A percentile compares a stretch with the other conserved stretches of the same genome.
Conservation (phyloP, 2,797 vertebrate species). For the Pseudomugil gertrudae region DNA sequence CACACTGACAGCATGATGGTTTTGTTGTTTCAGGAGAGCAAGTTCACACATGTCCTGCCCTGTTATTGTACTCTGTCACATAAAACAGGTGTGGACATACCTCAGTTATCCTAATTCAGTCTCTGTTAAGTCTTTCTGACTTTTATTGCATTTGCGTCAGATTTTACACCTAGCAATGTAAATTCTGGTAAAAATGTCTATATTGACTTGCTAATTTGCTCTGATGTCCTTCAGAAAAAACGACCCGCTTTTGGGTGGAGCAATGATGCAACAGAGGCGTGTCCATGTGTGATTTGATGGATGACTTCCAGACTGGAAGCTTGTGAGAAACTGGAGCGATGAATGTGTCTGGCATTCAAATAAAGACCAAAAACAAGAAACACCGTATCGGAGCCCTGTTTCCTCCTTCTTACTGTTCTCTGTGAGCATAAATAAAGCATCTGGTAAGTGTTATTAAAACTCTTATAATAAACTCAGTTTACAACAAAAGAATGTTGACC, state of each 20-base stretch:
- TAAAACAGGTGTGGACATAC: not conserved
- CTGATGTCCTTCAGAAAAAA: not conserved
- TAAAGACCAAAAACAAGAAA: not conserved
- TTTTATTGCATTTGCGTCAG: not conserved
- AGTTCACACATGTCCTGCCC: constrained; percentile 30
- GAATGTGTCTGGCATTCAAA: not conserved
- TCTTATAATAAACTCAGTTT: not conserved
- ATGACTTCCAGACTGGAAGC: constrained; percentile 7
- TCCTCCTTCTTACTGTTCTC: not conserved
- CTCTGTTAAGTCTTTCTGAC: not conserved
- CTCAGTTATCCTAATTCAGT: not conserved
- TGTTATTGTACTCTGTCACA: not conserved
- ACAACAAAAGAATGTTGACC: no score
- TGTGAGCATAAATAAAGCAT: not conserved
- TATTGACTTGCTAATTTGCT: not conserved
- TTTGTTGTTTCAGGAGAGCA: not conserved
- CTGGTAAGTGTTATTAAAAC: constrained; percentile 4
- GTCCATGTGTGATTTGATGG: constrained; percentile 7
- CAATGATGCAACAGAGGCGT: not conserved
- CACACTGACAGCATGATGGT: not conserved
- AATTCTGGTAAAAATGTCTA: not conserved
- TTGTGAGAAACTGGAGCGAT: constrained; percentile 31
- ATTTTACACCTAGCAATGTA: not conserved
- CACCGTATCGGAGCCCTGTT: not conserved
- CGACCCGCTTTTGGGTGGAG: constrained; percentile 9